Base-by-base conservation (phyloP, 2,797 vertebrate genomes). In the Netta rufina region DNA sequence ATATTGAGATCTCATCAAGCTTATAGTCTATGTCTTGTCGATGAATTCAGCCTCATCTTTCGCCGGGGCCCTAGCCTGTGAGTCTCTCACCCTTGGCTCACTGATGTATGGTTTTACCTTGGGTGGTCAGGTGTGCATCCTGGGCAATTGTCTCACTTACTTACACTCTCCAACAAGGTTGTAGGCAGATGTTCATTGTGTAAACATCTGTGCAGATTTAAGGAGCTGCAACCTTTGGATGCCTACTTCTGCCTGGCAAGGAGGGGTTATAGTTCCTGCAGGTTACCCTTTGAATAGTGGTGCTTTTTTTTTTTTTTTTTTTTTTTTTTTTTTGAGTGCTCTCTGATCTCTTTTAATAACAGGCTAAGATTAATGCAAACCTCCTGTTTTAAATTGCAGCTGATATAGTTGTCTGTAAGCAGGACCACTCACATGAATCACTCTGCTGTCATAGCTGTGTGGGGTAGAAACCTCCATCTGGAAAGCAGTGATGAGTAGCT, bases 401-500 rank as follows among this genome's bases (percentile, higher is more conserved):
- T 51, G 28, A n/a, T 67, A 27, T 3, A 41, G 47, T 22, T 87
- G 69, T 53, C 58, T 78, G 30, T 72, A 39, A 90, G 72, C 32
- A 85, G 72, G 47, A 53, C 38, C 1, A 4, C 18, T 90, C 7
- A 76, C 1, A 7, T n/a, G 64, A 73, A 33, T 77, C 43, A 30
- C 39, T 90, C 7, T 72, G 73, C 66, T 79, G 39, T 38, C 71
- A 15, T 28, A 58, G 65, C 9, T 73, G 57, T 85, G 75, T 80
- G 45, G 86, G 78, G 87, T 71, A 51, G 87, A 61, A 19, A 83
- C 38, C 70, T 95, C 78, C 45, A 39, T 67, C n/a, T 80, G 86
- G 86, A 69, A 92, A 89, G 36, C 84, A 74, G 28, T 33, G 81
- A 45, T 61, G 89, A 65, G 61, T 61, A 80, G 81, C 84, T 93